A percentile compares a stretch with the other conserved stretches of the same genome.
Evolutionary conservation across 2,888 invertebrate species (phyloP).

Genomic region (Drosophila colorata): DNA sequence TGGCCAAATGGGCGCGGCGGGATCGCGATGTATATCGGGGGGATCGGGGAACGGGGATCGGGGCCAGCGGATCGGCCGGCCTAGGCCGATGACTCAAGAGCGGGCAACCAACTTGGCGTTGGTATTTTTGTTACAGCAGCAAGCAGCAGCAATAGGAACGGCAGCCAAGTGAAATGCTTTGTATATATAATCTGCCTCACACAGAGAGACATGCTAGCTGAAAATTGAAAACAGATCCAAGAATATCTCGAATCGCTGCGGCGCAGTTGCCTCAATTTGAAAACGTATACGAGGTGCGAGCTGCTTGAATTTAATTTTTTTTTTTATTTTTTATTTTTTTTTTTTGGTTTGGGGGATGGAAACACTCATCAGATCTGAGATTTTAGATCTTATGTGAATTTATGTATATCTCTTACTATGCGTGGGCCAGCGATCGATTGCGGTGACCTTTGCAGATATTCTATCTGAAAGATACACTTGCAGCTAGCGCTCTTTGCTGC

Average conservation of each 20-base stretch:
- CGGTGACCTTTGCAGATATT: conserved; percentile 57
- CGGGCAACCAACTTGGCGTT: conserved; percentile 73
- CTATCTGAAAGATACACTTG: conserved; percentile 50
- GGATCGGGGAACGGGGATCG: conserved; percentile 11
- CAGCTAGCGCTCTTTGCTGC: conserved; percentile 4
- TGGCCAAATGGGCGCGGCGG: conserved; percentile 14
- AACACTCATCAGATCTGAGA: conserved; percentile 44
- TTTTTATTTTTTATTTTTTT: background rate
- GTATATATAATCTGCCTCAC: conserved; percentile 77
- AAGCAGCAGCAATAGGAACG: conserved; percentile 29
- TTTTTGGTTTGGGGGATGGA: background rate
- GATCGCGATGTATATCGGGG: background rate
- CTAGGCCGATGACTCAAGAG: conserved; percentile 81
- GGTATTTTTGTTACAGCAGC: conserved; percentile 83
- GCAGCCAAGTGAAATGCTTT: conserved; percentile 56
- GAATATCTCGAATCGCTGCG: conserved; percentile 82
- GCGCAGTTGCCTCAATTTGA: conserved; percentile 65
- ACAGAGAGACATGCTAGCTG: conserved; percentile 36
- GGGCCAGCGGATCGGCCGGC: conserved; percentile 31
- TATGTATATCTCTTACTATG: conserved; percentile 15
- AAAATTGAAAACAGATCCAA: conserved; percentile 84
- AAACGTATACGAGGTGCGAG: conserved; percentile 60
- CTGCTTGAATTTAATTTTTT: conserved; percentile 1
- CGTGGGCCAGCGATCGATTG: conserved; percentile 43
- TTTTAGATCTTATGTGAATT: background rate